phyloP scores from a whole-genome alignment of 2,113 vertebrate genomes.

The Leptocoma aspasia region DNA sequence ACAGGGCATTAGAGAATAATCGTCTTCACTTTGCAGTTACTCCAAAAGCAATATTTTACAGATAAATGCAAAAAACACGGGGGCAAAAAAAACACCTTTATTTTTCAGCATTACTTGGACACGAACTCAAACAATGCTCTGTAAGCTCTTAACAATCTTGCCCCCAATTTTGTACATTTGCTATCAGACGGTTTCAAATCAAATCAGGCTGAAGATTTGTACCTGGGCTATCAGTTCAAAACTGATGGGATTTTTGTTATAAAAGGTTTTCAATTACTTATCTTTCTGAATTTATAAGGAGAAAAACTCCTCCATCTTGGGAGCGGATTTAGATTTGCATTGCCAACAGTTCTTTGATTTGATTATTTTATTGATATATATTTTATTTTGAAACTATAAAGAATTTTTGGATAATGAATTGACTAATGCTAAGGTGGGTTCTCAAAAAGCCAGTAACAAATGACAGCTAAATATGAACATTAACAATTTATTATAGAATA shows the following conservation, averaged over 20 bases:
- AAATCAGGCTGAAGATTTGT: background rate
- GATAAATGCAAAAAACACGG: constrained; percentile 6
- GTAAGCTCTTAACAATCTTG: background rate
- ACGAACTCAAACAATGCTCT: background rate
- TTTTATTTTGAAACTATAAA: background rate
- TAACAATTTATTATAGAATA: background rate
- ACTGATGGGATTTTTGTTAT: background rate
- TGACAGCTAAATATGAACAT: background rate
- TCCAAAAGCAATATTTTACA: constrained; percentile 27
- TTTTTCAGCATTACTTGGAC: constrained; percentile 10
- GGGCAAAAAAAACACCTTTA: background rate
- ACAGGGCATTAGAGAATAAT: constrained; percentile 58
- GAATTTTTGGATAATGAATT: background rate
- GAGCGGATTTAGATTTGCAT: background rate
- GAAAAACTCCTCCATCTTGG: background rate
- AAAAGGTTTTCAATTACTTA: background rate
- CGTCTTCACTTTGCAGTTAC: constrained; percentile 30
- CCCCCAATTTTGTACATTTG: background rate
- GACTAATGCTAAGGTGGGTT: background rate
- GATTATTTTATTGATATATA: background rate
- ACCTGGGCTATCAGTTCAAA: background rate
- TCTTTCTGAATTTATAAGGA: background rate
- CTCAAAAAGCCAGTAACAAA: background rate
- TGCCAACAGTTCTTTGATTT: background rate
- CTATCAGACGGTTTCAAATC: background rate